A percentile compares a stretch with the other conserved stretches of the same genome.
Conservation (phyloP, 2,797 vertebrate genomes). For the Lutra lutra region DNA sequence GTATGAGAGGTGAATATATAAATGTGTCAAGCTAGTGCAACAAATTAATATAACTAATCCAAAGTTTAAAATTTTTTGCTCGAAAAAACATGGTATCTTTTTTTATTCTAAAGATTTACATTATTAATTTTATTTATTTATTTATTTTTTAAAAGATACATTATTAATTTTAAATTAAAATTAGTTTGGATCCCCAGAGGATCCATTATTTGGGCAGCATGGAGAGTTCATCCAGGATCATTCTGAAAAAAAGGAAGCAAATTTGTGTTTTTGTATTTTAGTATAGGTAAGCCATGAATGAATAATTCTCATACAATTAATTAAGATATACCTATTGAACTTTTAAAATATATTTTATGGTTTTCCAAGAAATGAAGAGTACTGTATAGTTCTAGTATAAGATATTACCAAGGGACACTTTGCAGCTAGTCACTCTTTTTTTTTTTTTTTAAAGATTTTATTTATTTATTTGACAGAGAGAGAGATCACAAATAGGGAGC, state of each 20-base stretch:
- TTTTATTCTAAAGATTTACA: constrained; percentile 33
- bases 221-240: constrained; percentile 26
- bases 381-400: neutral
- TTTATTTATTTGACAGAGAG: too few relatives aligned
- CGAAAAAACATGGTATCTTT: constrained; percentile 23
- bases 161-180: constrained; percentile 61
- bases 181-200: constrained; percentile 6
- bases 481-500: too few relatives aligned
- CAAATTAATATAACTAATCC: neutral
- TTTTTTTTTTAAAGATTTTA: too few relatives aligned
- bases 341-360: constrained; percentile 30
- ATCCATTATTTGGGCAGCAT: constrained; percentile 44
- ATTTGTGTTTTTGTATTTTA: constrained; percentile 51
- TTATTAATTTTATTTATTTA: constrained; percentile 41
- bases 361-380: constrained; percentile 9
- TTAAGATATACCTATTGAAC: constrained; percentile 10
- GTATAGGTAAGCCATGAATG: neutral
- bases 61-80: constrained; percentile 31
- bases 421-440: neutral
- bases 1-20: constrained; percentile 28
- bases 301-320: constrained; percentile 2
- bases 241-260: constrained; percentile 45
- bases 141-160: neutral
- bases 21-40: neutral
- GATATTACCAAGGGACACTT: neutral